Base-by-base conservation (phyloP, 2,797 vertebrate genomes). In the Triplophysa yarkandensis region DNA sequence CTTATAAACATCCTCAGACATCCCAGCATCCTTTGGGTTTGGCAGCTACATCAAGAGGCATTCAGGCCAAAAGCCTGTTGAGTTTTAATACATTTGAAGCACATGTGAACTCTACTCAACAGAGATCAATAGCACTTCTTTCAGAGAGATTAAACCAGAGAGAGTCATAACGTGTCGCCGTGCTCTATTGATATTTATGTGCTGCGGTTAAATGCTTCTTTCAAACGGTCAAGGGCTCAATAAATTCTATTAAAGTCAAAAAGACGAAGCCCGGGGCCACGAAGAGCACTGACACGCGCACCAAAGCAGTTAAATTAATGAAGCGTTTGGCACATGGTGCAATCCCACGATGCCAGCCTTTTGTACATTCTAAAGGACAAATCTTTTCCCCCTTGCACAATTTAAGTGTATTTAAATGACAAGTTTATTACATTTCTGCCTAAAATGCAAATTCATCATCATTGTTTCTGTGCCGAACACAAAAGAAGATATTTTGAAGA, bases 41-140 rank as follows among this genome's bases (percentile, higher is more conserved):
- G 68, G 55, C 17, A 52, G 69, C 23, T 6, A 27, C 21, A 46
- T n/a, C 44, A 17, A 34, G 21, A 14, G 19, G 48, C 28, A 8
- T 62, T 1, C 44, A 52, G 44, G 58, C 44, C 58, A 27, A 52
- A 39, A 16, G 54, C 61, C 30, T 43, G 48, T 27, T 48, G 14
- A 44, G 52, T 54, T 30, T 43, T 62, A 39, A 44, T 73, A 30
- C 63, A 81, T 80, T 81, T 78, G 80, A 77, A 76, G 64, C 64
- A 48, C 73, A 58, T 25, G 25, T 34, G 17, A 75, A 73, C 48
- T 74, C 83, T 79, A 84, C 85, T 89, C 87, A 82, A 86, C 77
- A 80, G 80, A 89, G 88, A 92, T 92, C 91, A 84, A 92, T 92
- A 89, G 72, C 78, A 81, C 85, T 90, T 88, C 89, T 86, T 86